phyloP scores from a whole-genome alignment of 2,888 invertebrate species.

The Scaptomyza caliginosa region DNA sequence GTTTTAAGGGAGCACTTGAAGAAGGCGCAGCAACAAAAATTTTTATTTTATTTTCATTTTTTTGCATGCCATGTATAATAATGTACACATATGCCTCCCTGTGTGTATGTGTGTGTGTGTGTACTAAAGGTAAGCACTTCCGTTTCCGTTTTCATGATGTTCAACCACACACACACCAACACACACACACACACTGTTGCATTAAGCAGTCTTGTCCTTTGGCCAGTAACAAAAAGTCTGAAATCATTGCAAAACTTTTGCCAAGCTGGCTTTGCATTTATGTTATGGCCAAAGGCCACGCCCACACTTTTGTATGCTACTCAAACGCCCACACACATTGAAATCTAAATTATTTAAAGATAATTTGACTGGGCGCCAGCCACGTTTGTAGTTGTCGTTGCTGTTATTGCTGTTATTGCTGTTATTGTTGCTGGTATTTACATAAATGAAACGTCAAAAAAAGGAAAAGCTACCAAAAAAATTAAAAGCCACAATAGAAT shows the following conservation, averaged over 20 bases:
- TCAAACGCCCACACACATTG: conserved; percentile 2
- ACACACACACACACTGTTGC: conserved; percentile 11
- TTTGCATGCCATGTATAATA: conserved; percentile 59
- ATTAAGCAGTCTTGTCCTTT: conserved; percentile 34
- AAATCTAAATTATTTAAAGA: conserved; percentile 75
- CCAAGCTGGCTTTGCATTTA: conserved; percentile 32
- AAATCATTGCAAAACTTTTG: conserved; percentile 30
- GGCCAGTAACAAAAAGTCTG: conserved; percentile 31
- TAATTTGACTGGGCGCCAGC: conserved; percentile 67
- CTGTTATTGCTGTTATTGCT: conserved; percentile 42
- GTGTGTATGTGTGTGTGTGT: conserved; percentile 35
- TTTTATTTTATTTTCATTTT: too few species aligned
- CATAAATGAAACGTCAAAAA: conserved; percentile 73
- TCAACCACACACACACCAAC: conserved; percentile 26
- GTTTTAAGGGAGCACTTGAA: conserved; percentile 50
- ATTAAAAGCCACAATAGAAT: conserved; percentile 14
- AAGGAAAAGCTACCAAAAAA: conserved; percentile 39
- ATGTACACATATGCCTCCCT: conserved; percentile 32
- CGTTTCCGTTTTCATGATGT: conserved; percentile 75
- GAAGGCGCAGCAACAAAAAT: conserved; percentile 56
- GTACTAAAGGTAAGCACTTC: conserved; percentile 70
- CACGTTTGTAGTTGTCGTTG: conserved; percentile 51
- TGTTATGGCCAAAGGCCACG: conserved; percentile 30
- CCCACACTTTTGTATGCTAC: too few species aligned
- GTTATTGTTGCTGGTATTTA: conserved; percentile 61